A percentile compares a stretch with the other conserved stretches of the same genome.
Evolutionary conservation across 2,888 invertebrate genomes (phyloP).

Genomic region (Tuta absoluta): DNA sequence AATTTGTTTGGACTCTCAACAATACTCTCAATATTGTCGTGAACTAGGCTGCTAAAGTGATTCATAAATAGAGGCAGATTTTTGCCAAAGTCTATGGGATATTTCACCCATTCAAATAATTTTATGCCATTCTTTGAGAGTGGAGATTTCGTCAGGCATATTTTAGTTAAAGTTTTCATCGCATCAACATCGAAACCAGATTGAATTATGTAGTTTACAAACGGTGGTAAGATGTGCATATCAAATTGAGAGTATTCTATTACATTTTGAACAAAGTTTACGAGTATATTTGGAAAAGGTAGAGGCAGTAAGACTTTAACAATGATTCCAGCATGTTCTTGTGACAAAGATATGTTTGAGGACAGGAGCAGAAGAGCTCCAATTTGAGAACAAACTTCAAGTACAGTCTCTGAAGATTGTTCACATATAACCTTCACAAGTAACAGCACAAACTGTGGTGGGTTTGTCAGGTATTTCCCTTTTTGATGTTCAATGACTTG

Average conservation of each 20-base stretch:
- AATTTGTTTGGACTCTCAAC: constrained; percentile 65
- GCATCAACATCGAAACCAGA: constrained; percentile 77
- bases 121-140: constrained; percentile 82
- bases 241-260: constrained; percentile 86
- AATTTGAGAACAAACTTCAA: constrained; percentile 78
- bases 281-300: constrained; percentile 78
- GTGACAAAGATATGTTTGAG: constrained; percentile 83
- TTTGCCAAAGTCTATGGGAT: constrained; percentile 82
- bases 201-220: constrained; percentile 82
- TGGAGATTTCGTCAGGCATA: constrained; percentile 85
- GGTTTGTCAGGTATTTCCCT: constrained; percentile 83
- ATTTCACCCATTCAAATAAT: constrained; percentile 84
- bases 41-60: constrained; percentile 57
- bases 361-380: constrained; percentile 82
- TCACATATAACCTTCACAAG: constrained; percentile 76
- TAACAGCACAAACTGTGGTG: constrained; percentile 81
- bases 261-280: constrained; percentile 85
- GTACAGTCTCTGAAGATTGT: constrained; percentile 69
- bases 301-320: constrained; percentile 83
- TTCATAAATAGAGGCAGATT: constrained; percentile 63
- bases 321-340: constrained; percentile 87
- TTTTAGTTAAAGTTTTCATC: constrained; percentile 83
- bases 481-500: constrained; percentile 83
- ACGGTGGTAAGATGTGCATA: constrained; percentile 85
- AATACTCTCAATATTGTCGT: constrained; percentile 59